Evolutionary conservation across 2,113 vertebrate species (phyloP).

Genomic region (Vombatus ursinus): DNA sequence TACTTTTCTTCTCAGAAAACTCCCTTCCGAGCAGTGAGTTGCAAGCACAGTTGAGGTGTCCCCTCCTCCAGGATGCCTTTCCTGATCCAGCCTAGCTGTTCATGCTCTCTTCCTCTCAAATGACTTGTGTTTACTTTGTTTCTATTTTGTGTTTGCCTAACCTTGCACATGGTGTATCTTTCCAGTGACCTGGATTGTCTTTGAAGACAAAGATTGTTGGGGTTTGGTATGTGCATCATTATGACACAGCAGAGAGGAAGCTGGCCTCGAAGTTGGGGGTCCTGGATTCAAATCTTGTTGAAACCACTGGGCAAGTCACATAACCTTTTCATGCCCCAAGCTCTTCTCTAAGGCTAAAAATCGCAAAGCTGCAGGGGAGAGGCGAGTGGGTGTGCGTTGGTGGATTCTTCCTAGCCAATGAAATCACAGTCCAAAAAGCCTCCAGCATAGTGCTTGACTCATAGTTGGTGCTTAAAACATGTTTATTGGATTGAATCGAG

Average conservation of each 20-base stretch:
- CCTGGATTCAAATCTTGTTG: background rate
- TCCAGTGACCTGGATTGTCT: background rate
- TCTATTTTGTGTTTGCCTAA: background rate
- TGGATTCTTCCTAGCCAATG: background rate
- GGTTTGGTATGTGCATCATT: background rate
- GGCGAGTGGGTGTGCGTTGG: background rate
- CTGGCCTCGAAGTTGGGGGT: background rate
- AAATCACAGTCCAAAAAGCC: background rate
- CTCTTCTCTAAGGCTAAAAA: background rate
- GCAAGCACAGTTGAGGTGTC: background rate
- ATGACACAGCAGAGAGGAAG: background rate
- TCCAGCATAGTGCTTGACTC: background rate
- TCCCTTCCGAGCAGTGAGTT: background rate
- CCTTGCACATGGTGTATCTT: background rate
- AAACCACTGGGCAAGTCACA: background rate
- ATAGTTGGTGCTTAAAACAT: background rate
- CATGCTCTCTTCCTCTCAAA: background rate
- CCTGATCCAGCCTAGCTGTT: background rate
- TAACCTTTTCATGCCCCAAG: background rate
- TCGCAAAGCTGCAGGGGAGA: background rate
- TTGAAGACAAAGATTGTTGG: background rate
- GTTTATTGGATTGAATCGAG: background rate
- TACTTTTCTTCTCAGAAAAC: background rate
- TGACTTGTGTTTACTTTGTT: background rate
- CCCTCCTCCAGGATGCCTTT: background rate